Conservation (phyloP, 2,113 vertebrate species). For the Otolemur garnettii region DNA sequence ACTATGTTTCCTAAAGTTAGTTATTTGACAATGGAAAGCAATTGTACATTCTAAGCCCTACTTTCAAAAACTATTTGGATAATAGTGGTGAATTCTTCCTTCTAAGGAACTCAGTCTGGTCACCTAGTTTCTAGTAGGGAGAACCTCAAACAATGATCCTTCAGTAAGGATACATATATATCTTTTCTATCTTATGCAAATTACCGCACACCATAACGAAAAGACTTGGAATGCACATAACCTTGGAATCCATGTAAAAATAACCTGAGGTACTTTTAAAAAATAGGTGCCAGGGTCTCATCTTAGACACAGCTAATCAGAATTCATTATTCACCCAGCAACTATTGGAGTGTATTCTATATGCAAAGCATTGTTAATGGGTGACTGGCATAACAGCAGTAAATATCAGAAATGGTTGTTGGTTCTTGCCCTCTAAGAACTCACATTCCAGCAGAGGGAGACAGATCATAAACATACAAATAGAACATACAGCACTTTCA, state of each 20-base stretch:
- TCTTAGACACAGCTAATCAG: neutral
- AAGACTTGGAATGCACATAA: neutral
- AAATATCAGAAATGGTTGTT: neutral
- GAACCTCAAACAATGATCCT: neutral
- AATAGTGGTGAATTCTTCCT: slow-evolving; percentile 8
- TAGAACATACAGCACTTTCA: neutral
- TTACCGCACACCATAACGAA: neutral
- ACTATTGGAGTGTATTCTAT: neutral
- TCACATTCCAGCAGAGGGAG: slow-evolving; percentile 30
- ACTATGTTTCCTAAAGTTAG: neutral
- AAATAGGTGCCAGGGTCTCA: neutral
- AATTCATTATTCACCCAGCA: slow-evolving; percentile 12
- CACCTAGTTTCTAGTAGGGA: slow-evolving; percentile 24
- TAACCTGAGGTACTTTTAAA: neutral
- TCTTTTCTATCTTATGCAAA: neutral
- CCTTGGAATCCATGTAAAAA: neutral
- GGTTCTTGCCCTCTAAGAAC: neutral
- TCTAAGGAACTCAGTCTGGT: neutral
- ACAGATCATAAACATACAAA: neutral
- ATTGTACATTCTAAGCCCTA: neutral
- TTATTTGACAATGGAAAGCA: slow-evolving; percentile 8
- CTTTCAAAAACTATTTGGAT: neutral
- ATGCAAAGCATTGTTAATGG: neutral
- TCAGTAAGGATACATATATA: neutral
- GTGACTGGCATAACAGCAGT: neutral